A percentile compares a stretch with the other conserved stretches of the same genome.
Conservation (phyloP, 2,113 vertebrate species). For the Lophochroa leadbeateri region DNA sequence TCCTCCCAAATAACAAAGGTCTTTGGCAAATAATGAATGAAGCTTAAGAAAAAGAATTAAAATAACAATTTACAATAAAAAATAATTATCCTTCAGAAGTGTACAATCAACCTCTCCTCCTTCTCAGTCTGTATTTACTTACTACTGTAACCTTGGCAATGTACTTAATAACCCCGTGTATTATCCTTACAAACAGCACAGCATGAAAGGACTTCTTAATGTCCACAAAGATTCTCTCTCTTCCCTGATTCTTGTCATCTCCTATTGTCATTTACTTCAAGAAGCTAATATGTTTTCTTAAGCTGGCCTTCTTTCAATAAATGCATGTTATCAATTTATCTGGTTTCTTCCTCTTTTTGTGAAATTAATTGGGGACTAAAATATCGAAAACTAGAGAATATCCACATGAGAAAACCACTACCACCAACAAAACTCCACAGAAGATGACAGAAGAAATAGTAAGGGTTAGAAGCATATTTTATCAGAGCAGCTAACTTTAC, state of each 20-base stretch:
- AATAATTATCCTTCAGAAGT: neutral
- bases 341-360: neutral
- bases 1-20: neutral
- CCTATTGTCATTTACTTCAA: neutral
- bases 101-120: neutral
- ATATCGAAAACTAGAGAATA: neutral
- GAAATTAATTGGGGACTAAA: neutral
- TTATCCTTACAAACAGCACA: neutral
- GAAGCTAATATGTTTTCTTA: neutral
- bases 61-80: neutral
- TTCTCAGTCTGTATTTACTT: neutral
- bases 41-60: neutral
- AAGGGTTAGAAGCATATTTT: neutral
- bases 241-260: neutral
- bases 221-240: neutral
- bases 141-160: neutral
- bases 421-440: neutral
- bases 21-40: neutral
- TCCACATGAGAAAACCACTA: neutral
- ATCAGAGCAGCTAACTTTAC: neutral
- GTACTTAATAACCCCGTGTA: neutral
- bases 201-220: neutral
- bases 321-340: neutral
- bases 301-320: neutral
- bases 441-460: neutral